Percentiles rank a stretch among this genome's conserved stretches.
Conservation (phyloP, 2,113 vertebrate species). For the Anolis sagrei region DNA sequence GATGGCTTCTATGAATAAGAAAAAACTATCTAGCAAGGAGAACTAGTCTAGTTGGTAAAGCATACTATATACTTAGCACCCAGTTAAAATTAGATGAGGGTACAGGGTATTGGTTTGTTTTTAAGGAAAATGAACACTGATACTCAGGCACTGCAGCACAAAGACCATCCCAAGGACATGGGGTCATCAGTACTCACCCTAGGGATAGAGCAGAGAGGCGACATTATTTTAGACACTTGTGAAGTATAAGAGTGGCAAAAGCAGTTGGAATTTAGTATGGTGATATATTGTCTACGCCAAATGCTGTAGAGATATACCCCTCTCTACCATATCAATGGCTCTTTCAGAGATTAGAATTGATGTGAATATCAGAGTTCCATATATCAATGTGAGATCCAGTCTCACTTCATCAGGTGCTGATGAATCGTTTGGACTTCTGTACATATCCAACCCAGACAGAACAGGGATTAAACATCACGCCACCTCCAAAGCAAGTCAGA, state of each 20-base stretch:
- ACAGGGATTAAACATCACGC: neutral
- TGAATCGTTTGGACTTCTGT: neutral
- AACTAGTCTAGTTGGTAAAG: neutral
- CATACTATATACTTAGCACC: neutral
- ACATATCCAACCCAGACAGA: neutral
- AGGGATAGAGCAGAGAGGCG: neutral
- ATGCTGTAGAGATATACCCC: neutral
- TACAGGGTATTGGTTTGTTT: neutral
- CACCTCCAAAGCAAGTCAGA: neutral
- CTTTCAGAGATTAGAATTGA: neutral
- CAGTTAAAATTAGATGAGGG: neutral
- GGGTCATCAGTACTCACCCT: neutral
- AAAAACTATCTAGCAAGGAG: neutral
- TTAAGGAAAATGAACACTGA: neutral
- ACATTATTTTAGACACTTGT: constrained; percentile 2
- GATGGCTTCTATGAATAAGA: neutral
- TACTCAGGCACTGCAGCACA: neutral
- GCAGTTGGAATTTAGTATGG: neutral
- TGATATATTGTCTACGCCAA: neutral
- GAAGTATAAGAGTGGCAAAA: neutral
- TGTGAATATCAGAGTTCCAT: neutral
- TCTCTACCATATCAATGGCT: constrained; percentile 4
- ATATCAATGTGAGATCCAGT: neutral
- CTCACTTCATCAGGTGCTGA: constrained; percentile 9
- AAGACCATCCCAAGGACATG: neutral